These are phyloP conservation scores for Cynodonichthys magdalenae DNA, from an alignment of 2,797 vertebrate genomes.

Conservation along the genomic window DNA sequence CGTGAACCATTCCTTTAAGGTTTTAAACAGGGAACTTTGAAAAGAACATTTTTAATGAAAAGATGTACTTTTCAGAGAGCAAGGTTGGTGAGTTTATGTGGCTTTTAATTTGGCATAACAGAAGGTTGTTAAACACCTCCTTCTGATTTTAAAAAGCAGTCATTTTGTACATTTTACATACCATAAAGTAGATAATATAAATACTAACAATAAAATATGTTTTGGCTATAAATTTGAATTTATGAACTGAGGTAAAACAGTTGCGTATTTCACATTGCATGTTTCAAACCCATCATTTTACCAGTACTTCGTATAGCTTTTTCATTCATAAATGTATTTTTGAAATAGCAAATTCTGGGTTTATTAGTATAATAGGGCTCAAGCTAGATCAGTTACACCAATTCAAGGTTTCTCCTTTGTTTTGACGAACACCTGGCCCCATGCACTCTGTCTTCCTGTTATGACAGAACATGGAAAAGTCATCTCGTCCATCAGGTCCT, in stretches of 20 bases:
- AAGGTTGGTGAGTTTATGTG: too few relatives aligned
- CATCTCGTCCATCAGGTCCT: conserved; percentile 62
- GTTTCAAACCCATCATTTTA: conserved; percentile 45
- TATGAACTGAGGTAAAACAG: conserved; percentile 47
- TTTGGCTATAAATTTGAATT: conserved; percentile 28
- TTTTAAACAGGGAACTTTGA: too few relatives aligned
- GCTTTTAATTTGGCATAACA: too few relatives aligned
- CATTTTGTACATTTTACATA: too few relatives aligned
- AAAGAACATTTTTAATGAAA: too few relatives aligned
- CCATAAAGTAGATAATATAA: neutral
- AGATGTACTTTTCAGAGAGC: too few relatives aligned
- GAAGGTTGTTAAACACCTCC: too few relatives aligned
- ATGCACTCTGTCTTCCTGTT: conserved; percentile 31
- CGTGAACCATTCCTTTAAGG: too few relatives aligned
- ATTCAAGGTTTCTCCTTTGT: conserved; percentile 46
- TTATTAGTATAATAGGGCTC: conserved; percentile 50
- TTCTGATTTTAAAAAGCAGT: too few relatives aligned
- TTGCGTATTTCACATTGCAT: conserved; percentile 40
- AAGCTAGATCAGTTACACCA: conserved; percentile 57
- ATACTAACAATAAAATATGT: too few relatives aligned
- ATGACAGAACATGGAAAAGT: conserved; percentile 56
- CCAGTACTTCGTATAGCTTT: conserved; percentile 16
- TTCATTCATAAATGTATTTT: conserved; percentile 54
- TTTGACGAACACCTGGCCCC: conserved; percentile 29
- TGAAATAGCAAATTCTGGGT: conserved; percentile 61